Evolutionary conservation across 2,113 vertebrate genomes (phyloP).

Genomic region (Tupaia tana): DNA sequence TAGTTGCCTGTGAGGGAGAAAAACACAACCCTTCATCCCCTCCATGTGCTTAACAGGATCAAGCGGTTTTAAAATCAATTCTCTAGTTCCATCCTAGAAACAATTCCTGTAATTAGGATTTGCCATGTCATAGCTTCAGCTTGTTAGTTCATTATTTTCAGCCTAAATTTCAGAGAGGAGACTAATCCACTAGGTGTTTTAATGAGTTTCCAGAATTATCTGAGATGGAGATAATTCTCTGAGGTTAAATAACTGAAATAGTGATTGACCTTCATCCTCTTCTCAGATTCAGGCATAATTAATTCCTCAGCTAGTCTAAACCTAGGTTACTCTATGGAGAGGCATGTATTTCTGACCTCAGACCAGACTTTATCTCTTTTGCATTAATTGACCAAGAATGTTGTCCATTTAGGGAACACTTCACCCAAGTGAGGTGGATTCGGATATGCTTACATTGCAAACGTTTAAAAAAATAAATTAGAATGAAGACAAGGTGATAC

Average conservation of each 20-base stretch:
- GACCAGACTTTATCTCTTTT: constrained; percentile 80
- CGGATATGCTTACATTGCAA: constrained; percentile 76
- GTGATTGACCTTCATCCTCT: constrained; percentile 80
- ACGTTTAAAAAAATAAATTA: constrained; percentile 63
- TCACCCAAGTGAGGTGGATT: constrained; percentile 82
- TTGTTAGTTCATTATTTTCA: constrained; percentile 76
- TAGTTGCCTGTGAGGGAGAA: background rate
- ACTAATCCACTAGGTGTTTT: constrained; percentile 80
- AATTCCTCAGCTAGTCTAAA: constrained; percentile 80
- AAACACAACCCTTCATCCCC: background rate
- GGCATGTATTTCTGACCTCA: constrained; percentile 83
- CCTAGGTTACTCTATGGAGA: constrained; percentile 76
- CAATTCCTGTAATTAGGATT: constrained; percentile 57
- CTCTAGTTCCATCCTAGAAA: constrained; percentile 1
- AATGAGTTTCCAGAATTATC: constrained; percentile 85
- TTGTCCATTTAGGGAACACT: constrained; percentile 73
- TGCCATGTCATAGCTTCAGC: constrained; percentile 58
- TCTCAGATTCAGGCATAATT: constrained; percentile 81
- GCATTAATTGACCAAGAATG: constrained; percentile 84
- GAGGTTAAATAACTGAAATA: constrained; percentile 82
- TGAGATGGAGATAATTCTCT: constrained; percentile 76
- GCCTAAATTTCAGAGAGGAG: constrained; percentile 73
- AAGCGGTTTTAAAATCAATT: constrained; percentile 54
- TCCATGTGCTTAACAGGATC: constrained; percentile 9
- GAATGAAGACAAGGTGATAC: constrained; percentile 37